phyloP scores from a whole-genome alignment of 2,113 vertebrate species.

The Eurystomus gularis region DNA sequence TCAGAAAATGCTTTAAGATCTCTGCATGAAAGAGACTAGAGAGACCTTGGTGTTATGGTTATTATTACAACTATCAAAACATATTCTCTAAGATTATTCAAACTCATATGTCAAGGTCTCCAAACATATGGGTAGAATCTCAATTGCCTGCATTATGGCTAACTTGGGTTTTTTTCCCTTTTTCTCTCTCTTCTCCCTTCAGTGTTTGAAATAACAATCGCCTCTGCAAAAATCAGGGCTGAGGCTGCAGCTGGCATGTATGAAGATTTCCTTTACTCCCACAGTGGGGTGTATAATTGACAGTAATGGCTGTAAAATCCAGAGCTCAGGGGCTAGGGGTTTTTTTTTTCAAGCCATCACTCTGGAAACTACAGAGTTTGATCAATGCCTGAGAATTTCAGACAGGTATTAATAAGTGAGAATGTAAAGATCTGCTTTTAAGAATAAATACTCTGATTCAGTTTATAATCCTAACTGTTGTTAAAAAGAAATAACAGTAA shows the following conservation, averaged over 20 bases:
- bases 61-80: neutral
- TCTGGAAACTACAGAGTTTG: neutral
- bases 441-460: neutral
- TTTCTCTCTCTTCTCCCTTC: neutral
- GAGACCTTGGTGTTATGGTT: neutral
- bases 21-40: neutral
- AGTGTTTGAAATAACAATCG: neutral
- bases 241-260: neutral
- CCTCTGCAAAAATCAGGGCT: neutral
- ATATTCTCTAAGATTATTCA: neutral
- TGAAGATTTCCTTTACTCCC: neutral
- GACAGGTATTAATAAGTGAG: neutral
- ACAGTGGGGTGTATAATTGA: conserved; percentile 16
- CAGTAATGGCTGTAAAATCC: conserved; percentile 42
- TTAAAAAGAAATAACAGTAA: conserved; percentile 4
- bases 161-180: rapidly evolving
- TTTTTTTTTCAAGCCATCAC: neutral
- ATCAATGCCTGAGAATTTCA: neutral
- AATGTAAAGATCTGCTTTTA: neutral
- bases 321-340: neutral
- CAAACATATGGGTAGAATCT: neutral
- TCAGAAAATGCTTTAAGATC: neutral
- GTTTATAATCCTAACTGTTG: neutral
- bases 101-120: neutral
- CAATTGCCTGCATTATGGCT: neutral